Conservation (phyloP, 2,113 vertebrate species). For the Oreocharis arfaki region DNA sequence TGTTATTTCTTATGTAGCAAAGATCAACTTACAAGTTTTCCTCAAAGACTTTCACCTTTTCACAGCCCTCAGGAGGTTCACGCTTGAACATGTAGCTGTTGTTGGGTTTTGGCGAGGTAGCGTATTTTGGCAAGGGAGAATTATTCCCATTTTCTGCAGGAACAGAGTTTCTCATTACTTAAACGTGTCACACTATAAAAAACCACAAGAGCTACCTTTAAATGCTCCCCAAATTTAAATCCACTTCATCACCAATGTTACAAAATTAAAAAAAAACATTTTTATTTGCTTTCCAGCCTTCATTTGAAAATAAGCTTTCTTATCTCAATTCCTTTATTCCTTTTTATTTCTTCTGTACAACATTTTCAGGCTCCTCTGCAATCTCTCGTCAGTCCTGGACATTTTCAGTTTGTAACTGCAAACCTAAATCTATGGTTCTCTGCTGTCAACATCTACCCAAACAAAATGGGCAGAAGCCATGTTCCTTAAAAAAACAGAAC, state of each 20-base stretch:
- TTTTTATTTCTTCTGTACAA: neutral
- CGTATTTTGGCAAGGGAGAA: slow-evolving; percentile 96
- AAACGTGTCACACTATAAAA: neutral
- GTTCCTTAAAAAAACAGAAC: neutral
- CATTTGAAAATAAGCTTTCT: neutral
- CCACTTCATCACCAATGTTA: neutral
- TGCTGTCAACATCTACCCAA: neutral
- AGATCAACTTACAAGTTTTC: slow-evolving; percentile 89
- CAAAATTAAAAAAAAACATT: neutral
- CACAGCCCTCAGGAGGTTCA: slow-evolving; percentile 96
- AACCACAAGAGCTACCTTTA: neutral
- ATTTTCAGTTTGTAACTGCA: neutral
- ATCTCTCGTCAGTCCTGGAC: neutral
- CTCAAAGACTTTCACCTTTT: slow-evolving; percentile 94
- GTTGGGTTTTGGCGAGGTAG: slow-evolving; percentile 97
- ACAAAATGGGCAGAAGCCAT: neutral
- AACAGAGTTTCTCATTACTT: slow-evolving; percentile 23
- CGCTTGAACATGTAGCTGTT: slow-evolving; percentile 99
- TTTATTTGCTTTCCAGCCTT: neutral
- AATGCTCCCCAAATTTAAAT: neutral
- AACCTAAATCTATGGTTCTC: neutral
- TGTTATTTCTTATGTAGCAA: neutral
- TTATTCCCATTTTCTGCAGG: slow-evolving; percentile 89
- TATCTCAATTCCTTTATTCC: neutral
- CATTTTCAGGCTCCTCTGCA: neutral